A percentile compares a stretch with the other conserved stretches of the same genome.
These are phyloP conservation scores for Caenorhabditis wallacei DNA, from an alignment of 2,888 invertebrate species.

Conservation along the genomic window DNA sequence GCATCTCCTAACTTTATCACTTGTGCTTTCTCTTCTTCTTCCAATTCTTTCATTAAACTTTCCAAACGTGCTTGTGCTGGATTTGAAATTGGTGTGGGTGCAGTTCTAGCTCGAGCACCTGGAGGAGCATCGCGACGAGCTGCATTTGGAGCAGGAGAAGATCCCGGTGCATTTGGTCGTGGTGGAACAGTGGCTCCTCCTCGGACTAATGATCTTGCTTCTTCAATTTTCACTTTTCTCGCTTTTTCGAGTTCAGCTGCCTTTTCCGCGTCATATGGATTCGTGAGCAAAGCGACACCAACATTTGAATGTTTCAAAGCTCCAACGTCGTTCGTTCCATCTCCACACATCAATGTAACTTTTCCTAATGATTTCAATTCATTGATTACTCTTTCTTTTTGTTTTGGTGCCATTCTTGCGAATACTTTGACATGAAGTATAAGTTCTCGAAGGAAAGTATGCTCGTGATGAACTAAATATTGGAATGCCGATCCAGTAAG, in stretches of 20 bases:
- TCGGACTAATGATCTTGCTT: constrained; percentile 47
- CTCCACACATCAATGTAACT: constrained; percentile 98
- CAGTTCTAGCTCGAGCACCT: constrained; percentile 56
- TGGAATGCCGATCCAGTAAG: constrained; percentile 90
- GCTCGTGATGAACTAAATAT: constrained; percentile 87
- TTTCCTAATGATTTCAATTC: constrained; percentile 92
- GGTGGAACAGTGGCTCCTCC: constrained; percentile 54
- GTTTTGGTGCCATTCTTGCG: constrained; percentile 98
- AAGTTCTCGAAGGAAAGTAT: constrained; percentile 87
- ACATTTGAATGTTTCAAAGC: constrained; percentile 98
- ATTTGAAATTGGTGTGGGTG: constrained; percentile 50
- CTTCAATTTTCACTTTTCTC: constrained; percentile 68
- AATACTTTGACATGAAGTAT: constrained; percentile 93
- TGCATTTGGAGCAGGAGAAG: constrained; percentile 18
- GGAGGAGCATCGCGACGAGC: constrained; percentile 67
- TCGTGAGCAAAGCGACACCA: constrained; percentile 84
- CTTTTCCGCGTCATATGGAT: constrained; percentile 80
- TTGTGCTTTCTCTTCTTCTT: constrained; percentile 88
- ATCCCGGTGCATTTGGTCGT: constrained; percentile 16
- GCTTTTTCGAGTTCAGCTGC: constrained; percentile 69
- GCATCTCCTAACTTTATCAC: constrained; percentile 98
- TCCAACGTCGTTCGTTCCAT: constrained; percentile 99
- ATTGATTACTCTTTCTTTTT: constrained; percentile 96
- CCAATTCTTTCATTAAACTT: constrained; percentile 89
- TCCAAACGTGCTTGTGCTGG: constrained; percentile 86